Percentiles rank a stretch among this genome's conserved stretches.
phyloP scores from a whole-genome alignment of 2,888 invertebrate genomes.

The Marronus borbonicus region DNA sequence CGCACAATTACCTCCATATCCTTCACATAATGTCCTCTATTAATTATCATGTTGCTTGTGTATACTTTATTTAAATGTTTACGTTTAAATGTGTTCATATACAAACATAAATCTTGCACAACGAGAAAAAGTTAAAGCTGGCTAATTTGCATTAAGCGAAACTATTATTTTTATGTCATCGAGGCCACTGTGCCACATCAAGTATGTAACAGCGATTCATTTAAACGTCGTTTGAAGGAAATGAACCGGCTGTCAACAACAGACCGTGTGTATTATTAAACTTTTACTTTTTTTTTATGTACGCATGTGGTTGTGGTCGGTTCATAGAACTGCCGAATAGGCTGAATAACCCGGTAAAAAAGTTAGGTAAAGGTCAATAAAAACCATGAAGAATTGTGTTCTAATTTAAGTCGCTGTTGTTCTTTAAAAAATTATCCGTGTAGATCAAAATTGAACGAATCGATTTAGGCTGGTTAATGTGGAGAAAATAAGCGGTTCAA shows the following conservation, averaged over 20 bases:
- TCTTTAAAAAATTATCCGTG: too few species aligned
- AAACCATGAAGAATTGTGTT: neutral
- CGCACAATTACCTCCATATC: neutral
- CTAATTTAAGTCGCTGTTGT: neutral
- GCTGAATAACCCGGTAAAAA: too few species aligned
- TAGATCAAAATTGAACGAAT: neutral
- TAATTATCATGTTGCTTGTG: neutral
- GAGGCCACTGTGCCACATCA: constrained; percentile 19
- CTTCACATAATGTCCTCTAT: neutral
- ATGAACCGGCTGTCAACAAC: neutral
- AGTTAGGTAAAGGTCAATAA: too few species aligned
- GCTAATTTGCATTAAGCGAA: constrained; percentile 26
- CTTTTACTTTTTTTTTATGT: constrained; percentile 5
- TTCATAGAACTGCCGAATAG: too few species aligned
- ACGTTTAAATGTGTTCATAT: neutral
- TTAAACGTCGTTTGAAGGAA: constrained; percentile 4
- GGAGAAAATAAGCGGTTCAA: neutral
- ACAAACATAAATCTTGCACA: constrained; percentile 12
- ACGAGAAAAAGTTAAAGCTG: constrained; percentile 3
- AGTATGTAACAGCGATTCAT: constrained; percentile 11
- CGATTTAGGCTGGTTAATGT: constrained; percentile 15
- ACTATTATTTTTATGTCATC: constrained; percentile 25
- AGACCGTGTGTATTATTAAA: neutral
- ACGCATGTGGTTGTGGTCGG: too few species aligned
- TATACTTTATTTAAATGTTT: neutral